Percentiles rank a stretch among this genome's conserved stretches.
Evolutionary conservation across 2,888 invertebrate genomes (phyloP).

Genomic region (Lepidochitona cinerea): DNA sequence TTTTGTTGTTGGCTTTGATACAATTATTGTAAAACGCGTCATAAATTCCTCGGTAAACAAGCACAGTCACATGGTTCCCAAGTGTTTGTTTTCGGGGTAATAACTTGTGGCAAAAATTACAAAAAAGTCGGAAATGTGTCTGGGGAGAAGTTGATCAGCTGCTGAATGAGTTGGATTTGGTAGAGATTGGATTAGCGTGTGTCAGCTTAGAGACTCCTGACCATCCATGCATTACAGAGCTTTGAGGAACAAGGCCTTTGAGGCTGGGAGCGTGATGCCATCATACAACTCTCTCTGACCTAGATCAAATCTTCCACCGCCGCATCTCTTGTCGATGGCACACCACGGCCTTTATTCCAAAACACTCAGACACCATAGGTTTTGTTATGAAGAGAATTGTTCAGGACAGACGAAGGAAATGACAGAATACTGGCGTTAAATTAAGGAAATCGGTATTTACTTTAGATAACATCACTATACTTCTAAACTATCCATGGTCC

Average conservation of each 20-base stretch:
- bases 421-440: not conserved
- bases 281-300: not conserved
- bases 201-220: not conserved
- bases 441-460: too few relatives aligned
- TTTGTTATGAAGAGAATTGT: not conserved
- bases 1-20: not conserved
- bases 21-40: not conserved
- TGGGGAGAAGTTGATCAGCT: not conserved
- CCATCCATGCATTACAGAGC: not conserved
- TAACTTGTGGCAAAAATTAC: not conserved
- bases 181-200: constrained; percentile 4
- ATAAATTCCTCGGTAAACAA: not conserved
- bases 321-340: not conserved
- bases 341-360: not conserved
- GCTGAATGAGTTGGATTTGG: not conserved
- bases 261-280: not conserved
- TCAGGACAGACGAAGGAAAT: not conserved
- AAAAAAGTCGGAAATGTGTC: not conserved
- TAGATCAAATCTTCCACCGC: not conserved
- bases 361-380: not conserved
- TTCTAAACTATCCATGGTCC: too few relatives aligned
- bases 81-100: constrained; percentile 4
- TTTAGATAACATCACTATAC: too few relatives aligned
- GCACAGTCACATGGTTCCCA: not conserved
- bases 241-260: not conserved